Evolutionary conservation across 2,888 invertebrate genomes (phyloP).

Genomic region (Omphaloscelis lunosa): DNA sequence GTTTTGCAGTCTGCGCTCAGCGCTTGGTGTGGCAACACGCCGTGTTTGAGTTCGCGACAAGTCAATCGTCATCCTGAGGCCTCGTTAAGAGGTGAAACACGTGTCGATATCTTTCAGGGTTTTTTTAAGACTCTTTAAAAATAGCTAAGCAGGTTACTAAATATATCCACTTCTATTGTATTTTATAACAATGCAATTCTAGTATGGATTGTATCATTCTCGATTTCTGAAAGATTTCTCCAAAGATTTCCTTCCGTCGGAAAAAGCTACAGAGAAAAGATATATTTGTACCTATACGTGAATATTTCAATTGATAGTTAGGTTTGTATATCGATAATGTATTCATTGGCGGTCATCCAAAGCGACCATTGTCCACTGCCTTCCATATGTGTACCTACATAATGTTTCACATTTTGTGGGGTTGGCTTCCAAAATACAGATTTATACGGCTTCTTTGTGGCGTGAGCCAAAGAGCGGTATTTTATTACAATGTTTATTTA

Average conservation of each 20-base stretch:
- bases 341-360: conserved; percentile 81
- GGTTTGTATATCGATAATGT: conserved; percentile 70
- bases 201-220: conserved; percentile 37
- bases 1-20: too few relatives aligned
- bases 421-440: conserved; percentile 19
- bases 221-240: conserved; percentile 53
- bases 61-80: too few relatives aligned
- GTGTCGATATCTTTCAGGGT: too few relatives aligned
- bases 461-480: conserved; percentile 1
- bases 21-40: too few relatives aligned
- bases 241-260: conserved; percentile 24
- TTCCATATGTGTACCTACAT: conserved; percentile 25
- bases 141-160: too few relatives aligned
- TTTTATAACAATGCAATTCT: conserved; percentile 38
- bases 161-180: too few relatives aligned
- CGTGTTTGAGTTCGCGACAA: too few relatives aligned
- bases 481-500: conserved; percentile 28
- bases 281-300: conserved; percentile 26
- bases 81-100: too few relatives aligned
- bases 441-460: conserved; percentile 8
- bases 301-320: conserved; percentile 58
- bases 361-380: conserved; percentile 64
- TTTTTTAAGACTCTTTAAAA: too few relatives aligned
- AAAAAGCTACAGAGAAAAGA: conserved; percentile 30
- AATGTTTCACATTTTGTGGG: conserved; percentile 8